Conservation (phyloP, 1,140 invertebrate species). For the Aphis gossypii region DNA sequence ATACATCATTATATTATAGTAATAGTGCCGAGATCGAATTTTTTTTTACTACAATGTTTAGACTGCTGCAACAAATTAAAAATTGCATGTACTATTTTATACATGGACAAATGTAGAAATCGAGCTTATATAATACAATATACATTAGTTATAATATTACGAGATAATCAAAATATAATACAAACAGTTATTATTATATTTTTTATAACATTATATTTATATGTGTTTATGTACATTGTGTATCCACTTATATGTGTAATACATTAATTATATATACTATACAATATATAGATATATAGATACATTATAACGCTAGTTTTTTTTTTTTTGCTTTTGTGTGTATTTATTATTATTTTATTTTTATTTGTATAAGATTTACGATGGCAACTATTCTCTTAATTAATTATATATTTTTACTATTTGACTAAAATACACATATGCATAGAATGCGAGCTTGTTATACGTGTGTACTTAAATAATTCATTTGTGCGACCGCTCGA, state of each 20-base stretch:
- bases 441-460: background rate
- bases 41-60: background rate
- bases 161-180: background rate
- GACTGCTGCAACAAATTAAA: background rate
- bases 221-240: constrained; percentile 13
- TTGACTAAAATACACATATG: background rate
- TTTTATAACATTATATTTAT: constrained; percentile 13
- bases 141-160: constrained; percentile 4
- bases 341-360: constrained; percentile 18
- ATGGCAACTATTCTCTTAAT: constrained; percentile 25
- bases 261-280: background rate
- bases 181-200: background rate
- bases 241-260: background rate
- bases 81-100: background rate
- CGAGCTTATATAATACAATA: constrained; percentile 11
- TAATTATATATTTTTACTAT: constrained; percentile 29
- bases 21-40: background rate
- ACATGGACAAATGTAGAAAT: background rate
- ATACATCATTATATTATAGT: background rate
- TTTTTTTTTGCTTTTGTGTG: constrained; percentile 25
- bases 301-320: background rate
- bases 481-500: background rate
- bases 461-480: constrained; percentile 14
- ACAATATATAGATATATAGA: background rate
- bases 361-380: constrained; percentile 8